phyloP scores from a whole-genome alignment of 2,113 vertebrate species.

The Heterocephalus glaber region DNA sequence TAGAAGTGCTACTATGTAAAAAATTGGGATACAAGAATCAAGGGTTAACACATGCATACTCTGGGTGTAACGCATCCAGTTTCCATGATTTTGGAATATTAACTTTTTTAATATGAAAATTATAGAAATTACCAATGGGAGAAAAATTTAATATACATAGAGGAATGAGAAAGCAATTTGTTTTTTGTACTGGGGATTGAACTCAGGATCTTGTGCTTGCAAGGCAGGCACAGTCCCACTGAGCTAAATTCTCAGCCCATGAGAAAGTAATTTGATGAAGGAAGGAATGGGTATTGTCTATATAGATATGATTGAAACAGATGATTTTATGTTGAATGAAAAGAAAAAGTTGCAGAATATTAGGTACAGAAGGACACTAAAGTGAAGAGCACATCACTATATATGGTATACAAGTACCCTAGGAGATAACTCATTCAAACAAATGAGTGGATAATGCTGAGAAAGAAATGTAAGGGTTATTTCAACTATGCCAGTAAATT shows the following conservation, averaged over 20 bases:
- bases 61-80: background rate
- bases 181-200: too few species aligned
- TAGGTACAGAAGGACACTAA: background rate
- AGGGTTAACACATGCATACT: background rate
- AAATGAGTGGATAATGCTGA: background rate
- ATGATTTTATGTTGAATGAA: background rate
- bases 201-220: too few species aligned
- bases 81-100: background rate
- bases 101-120: background rate
- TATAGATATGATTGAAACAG: background rate
- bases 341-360: background rate
- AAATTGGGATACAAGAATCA: background rate
- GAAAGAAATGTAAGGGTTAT: background rate
- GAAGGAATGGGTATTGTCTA: background rate
- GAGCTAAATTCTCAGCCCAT: too few species aligned
- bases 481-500: background rate
- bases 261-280: background rate
- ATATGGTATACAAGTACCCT: rapidly evolving
- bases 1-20: background rate
- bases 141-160: background rate
- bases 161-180: background rate
- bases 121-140: background rate
- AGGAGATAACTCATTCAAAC: background rate
- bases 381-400: background rate
- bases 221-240: too few species aligned